phyloP scores from a whole-genome alignment of 2,797 vertebrate genomes.

The Propithecus deckenii region DNA sequence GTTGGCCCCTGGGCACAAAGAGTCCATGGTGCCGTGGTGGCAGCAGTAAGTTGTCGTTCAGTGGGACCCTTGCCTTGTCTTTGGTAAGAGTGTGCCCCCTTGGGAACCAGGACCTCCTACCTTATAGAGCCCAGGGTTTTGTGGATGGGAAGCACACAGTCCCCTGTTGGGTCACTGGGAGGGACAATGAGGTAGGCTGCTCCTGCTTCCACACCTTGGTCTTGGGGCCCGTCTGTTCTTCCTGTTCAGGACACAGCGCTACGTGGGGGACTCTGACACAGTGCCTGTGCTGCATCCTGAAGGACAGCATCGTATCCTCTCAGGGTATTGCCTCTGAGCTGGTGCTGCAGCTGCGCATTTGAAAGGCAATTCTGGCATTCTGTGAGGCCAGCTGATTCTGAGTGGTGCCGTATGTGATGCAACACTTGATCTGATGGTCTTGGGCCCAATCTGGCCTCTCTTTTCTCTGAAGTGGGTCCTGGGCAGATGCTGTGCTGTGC shows the following conservation, averaged over 20 bases:
- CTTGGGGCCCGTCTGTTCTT: neutral
- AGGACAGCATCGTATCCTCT: neutral
- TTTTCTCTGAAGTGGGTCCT: neutral
- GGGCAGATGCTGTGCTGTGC: neutral
- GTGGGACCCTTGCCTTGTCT: neutral
- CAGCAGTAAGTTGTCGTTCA: neutral
- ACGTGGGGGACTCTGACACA: neutral
- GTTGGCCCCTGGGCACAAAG: neutral
- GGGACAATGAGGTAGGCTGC: neutral
- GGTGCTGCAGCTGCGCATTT: too few relatives aligned
- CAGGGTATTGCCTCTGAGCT: neutral
- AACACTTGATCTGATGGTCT: neutral
- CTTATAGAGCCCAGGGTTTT: neutral
- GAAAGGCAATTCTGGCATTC: neutral
- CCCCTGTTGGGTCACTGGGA: neutral
- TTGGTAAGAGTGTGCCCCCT: neutral
- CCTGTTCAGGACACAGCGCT: neutral
- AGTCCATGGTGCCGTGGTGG: neutral
- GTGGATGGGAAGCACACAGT: neutral
- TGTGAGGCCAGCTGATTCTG: neutral
- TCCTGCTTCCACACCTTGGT: neutral
- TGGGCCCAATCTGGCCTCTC: neutral
- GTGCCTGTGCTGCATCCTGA: neutral
- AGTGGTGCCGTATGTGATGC: neutral
- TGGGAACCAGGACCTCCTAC: neutral